Conservation (phyloP, 2,113 vertebrate genomes). For the Chaetorhynchus papuensis region DNA sequence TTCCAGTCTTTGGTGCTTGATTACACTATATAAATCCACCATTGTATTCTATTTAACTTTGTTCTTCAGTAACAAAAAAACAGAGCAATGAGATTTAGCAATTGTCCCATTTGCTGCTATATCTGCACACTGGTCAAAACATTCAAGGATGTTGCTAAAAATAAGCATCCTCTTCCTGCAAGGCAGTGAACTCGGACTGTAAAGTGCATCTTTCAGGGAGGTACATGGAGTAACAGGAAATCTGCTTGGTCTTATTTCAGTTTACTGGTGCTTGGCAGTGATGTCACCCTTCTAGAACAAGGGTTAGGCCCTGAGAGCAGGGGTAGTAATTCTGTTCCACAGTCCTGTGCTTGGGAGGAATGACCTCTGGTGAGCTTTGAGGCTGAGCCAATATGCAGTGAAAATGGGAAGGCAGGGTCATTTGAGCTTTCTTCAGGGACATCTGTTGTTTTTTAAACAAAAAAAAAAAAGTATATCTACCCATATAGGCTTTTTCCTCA, state of each 20-base stretch:
- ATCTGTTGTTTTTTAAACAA: background rate
- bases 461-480: background rate
- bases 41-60: background rate
- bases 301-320: background rate
- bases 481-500: background rate
- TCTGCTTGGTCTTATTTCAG: background rate
- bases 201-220: conserved; percentile 45
- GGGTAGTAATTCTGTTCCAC: background rate
- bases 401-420: background rate
- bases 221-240: conserved; percentile 51
- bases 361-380: background rate
- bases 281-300: background rate
- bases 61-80: background rate
- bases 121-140: conserved; percentile 12
- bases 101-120: background rate
- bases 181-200: conserved; percentile 24
- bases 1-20: background rate
- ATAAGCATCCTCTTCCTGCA: conserved; percentile 62
- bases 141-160: conserved; percentile 66
- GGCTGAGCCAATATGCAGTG: background rate
- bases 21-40: background rate
- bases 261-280: background rate
- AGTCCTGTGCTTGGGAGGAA: background rate
- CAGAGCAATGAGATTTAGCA: background rate
- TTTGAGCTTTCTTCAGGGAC: background rate